phyloP scores from a whole-genome alignment of 2,113 vertebrate genomes.

The Circaetus cinerascens region DNA sequence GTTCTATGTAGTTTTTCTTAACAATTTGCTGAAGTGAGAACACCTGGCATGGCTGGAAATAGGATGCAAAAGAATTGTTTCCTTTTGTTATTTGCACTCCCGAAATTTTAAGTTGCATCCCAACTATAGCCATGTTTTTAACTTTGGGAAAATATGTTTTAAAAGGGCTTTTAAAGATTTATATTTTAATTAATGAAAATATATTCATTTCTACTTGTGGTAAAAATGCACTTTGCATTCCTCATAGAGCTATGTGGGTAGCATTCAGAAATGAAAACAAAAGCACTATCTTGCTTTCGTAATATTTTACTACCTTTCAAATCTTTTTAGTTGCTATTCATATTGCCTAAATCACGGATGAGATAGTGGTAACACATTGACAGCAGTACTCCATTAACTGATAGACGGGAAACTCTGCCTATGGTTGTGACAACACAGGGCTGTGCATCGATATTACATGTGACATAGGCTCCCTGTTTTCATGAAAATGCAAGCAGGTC shows the following conservation, averaged over 20 bases:
- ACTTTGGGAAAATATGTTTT: neutral
- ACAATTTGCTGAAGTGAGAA: constrained; percentile 57
- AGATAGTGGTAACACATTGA: neutral
- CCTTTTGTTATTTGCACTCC: constrained; percentile 12
- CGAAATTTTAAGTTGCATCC: constrained; percentile 41
- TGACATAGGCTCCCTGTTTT: neutral
- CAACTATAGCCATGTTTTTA: neutral
- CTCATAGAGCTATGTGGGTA: neutral
- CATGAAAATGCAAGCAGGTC: neutral
- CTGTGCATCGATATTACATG: neutral
- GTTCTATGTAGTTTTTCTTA: constrained; percentile 48
- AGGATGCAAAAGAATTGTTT: neutral
- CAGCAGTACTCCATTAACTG: neutral
- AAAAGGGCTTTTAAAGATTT: neutral
- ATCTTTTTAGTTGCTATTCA: neutral
- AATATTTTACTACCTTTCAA: neutral
- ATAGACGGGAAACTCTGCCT: neutral
- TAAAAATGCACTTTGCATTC: neutral
- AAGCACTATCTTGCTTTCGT: neutral
- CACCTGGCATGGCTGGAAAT: constrained; percentile 51
- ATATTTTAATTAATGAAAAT: neutral
- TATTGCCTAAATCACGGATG: neutral
- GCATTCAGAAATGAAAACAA: neutral
- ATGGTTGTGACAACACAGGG: neutral
- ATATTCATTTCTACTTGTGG: neutral